Evolutionary conservation across 2,797 vertebrate species (phyloP).

Genomic region (Xiphophorus birchmanni): DNA sequence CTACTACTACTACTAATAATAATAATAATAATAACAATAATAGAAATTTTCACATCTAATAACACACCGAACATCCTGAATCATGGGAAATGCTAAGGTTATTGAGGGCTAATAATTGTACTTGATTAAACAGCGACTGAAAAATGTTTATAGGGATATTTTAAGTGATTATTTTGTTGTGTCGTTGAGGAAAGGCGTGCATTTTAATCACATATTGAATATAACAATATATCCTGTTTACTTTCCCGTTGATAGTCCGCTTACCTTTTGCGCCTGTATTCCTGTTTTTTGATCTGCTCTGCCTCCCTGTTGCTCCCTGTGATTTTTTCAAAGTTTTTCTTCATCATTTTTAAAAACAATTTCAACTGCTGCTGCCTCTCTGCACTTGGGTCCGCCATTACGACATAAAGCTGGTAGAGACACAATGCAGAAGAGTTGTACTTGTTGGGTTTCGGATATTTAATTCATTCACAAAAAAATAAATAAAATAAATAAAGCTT

Average conservation of each 20-base stretch:
- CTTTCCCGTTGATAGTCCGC: no score
- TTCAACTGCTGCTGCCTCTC: no score
- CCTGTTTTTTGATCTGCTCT: no score
- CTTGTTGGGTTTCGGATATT: neutral
- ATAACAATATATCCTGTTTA: no score
- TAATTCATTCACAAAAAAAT: neutral
- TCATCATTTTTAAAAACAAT: no score
- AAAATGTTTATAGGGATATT: neutral
- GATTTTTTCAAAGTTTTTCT: no score
- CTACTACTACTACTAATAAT: neutral
- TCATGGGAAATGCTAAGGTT: constrained; percentile 6
- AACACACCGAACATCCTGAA: neutral
- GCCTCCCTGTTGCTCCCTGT: no score
- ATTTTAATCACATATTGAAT: neutral
- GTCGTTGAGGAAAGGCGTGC: neutral
- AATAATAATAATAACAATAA: constrained; percentile 17
- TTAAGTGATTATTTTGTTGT: neutral
- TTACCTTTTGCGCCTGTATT: no score
- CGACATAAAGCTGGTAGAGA: neutral
- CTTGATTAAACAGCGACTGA: neutral
- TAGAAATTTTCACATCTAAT: constrained; percentile 28
- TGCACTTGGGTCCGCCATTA: no score
- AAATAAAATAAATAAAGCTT: neutral
- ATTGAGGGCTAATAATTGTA: neutral
- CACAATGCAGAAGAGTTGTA: neutral